Evolutionary conservation across 35 echinoderm and acorn worm species (phyloP).

Genomic region (Heliocidaris tuberculata): DNA sequence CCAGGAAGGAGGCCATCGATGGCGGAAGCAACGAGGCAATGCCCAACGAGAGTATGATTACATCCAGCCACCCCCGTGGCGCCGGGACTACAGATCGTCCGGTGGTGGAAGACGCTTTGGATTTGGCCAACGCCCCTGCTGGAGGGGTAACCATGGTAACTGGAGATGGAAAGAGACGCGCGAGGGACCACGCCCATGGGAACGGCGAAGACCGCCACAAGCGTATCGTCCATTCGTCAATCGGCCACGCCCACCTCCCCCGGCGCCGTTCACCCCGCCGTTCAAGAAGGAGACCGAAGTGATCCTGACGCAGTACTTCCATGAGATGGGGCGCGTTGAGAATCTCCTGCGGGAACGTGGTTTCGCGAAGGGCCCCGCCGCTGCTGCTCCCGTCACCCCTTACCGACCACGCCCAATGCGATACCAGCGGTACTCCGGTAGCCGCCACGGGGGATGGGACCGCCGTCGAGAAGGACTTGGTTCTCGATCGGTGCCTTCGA

Average conservation of each 20-base stretch:
- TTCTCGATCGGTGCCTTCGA: constrained; percentile 23
- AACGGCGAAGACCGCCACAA: background rate
- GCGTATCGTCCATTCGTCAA: background rate
- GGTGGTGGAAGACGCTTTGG: background rate
- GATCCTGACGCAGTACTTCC: constrained; percentile 37
- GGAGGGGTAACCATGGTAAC: constrained; percentile 1
- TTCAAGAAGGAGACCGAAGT: constrained; percentile 40
- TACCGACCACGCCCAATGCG: background rate
- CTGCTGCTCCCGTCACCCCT: background rate
- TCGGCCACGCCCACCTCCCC: background rate
- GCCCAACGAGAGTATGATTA: background rate
- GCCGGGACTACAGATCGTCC: background rate
- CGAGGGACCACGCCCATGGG: background rate
- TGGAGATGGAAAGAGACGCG: constrained; percentile 4
- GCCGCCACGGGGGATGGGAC: background rate
- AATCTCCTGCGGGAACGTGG: constrained; percentile 45
- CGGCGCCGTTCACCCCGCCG: background rate
- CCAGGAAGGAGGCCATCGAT: background rate
- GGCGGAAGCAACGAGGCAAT: background rate
- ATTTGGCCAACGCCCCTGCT: background rate
- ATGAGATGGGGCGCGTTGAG: constrained; percentile 36
- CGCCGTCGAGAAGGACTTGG: background rate
- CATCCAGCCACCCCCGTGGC: background rate
- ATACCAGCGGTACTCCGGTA: background rate
- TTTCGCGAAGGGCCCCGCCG: constrained; percentile 36